phyloP scores from a whole-genome alignment of 1,140 invertebrate species.

The Cydia amplana region DNA sequence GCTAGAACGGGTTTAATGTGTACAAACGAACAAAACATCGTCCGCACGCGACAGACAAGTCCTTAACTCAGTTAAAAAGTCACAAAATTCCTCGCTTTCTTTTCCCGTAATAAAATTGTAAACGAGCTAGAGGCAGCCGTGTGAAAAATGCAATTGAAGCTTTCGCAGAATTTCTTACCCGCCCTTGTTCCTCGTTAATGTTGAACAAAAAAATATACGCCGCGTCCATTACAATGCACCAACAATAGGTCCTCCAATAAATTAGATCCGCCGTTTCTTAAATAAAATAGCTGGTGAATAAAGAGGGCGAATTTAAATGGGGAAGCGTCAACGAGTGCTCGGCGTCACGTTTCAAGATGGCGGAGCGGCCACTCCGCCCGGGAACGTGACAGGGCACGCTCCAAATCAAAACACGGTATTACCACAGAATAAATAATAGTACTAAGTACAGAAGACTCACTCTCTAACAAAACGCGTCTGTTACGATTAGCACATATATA shows the following conservation, averaged over 20 bases:
- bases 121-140: slow-evolving; percentile 31
- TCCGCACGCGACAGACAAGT: slow-evolving; percentile 9
- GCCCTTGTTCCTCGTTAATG: slow-evolving; percentile 28
- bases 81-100: slow-evolving; percentile 30
- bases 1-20: slow-evolving; percentile 10
- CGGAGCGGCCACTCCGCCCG: slow-evolving; percentile 50
- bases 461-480: too few relatives aligned
- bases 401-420: slow-evolving; percentile 41
- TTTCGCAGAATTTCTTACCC: slow-evolving; percentile 31
- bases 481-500: too few relatives aligned
- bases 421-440: too few relatives aligned
- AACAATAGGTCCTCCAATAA: slow-evolving; percentile 61
- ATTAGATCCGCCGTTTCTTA: slow-evolving; percentile 60
- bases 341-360: slow-evolving; percentile 70
- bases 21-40: neutral
- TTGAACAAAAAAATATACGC: slow-evolving; percentile 39
- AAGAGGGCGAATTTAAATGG: slow-evolving; percentile 71
- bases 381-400: slow-evolving; percentile 60
- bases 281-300: slow-evolving; percentile 57
- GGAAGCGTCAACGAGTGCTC: slow-evolving; percentile 60
- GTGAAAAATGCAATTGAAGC: slow-evolving; percentile 33
- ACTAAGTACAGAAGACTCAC: too few relatives aligned
- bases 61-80: slow-evolving; percentile 28
- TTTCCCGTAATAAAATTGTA: slow-evolving; percentile 30
- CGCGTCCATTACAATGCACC: slow-evolving; percentile 46